Evolutionary conservation across 2,888 invertebrate species (phyloP), one percentile per base, ranked within the genome.

Genomic region (Steinernema hermaphroditum): DNA sequence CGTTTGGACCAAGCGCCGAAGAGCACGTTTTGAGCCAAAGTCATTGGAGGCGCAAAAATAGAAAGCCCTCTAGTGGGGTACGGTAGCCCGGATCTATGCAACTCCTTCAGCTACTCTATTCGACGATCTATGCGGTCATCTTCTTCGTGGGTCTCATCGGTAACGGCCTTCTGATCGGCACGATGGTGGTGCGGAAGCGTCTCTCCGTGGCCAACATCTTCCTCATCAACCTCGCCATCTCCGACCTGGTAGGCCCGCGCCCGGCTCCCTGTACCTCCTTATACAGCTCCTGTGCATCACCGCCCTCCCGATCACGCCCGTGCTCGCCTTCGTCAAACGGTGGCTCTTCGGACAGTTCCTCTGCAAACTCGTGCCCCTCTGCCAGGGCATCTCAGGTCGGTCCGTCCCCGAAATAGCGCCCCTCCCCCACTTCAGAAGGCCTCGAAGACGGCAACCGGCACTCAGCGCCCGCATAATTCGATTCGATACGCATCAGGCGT

Each of bases 241-340:
- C 95, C 16, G 97, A 97, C 87, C 93, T 97, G 73, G 85, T 85
- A 8, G 14, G 22, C 29, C 2, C 54, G 46, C 46, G n/a, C 22
- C 16, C 46, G 4, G 46, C 9, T 12, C 22, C 32, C 62, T 32
- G 62, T 2, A 2, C 32, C 37, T 37, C 37, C 37, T 37, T 37
- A 4, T 37, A 12, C 78, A 85, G 85, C 89, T 97, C 49, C 90
- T 98, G 77, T 96, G 96, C 87, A 90, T 93, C 22, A 90, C 98
- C 74, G 94, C 95, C 1, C 94, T 97, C 70, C 96, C 97, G 0
- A 96, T 98, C 86, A 98, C 97, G 0, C 96, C 97, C 0, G 89
- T 96, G 0, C 94, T 96, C 87, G 93, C 94, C 0, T 96, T 96
- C 86, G 90, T 94, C 82, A 92, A 89, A 72, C 91, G 92, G 68